Conservation (phyloP, 2,797 vertebrate species). For the Clarias pachynema region DNA sequence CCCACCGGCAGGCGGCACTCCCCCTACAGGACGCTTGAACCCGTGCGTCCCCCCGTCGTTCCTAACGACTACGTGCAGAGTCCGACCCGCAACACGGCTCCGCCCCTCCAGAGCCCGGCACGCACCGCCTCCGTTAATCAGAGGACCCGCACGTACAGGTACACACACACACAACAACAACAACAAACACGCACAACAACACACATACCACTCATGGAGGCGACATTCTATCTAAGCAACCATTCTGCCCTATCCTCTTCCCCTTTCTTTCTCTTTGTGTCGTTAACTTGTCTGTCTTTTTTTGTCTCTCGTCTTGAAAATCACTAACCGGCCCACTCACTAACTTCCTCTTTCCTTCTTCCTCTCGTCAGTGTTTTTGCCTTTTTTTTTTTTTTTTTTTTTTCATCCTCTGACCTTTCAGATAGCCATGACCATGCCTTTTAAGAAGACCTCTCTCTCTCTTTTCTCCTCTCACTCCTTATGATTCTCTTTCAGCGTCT, state of each 20-base stretch:
- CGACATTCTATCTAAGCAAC: neutral
- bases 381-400: slow-evolving; percentile 4
- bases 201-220: neutral
- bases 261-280: slow-evolving; percentile 19
- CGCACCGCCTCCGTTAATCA: slow-evolving; percentile 97
- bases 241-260: neutral
- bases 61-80: slow-evolving; percentile 99
- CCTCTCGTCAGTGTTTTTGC: slow-evolving; percentile 19
- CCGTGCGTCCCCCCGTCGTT: slow-evolving; percentile 97
- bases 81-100: slow-evolving; percentile 94
- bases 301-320: slow-evolving; percentile 39
- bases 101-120: slow-evolving; percentile 92
- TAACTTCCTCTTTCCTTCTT: slow-evolving; percentile 49
- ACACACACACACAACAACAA: slow-evolving; percentile 64
- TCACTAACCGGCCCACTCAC: slow-evolving; percentile 35
- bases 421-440: slow-evolving; percentile 34
- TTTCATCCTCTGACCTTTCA: slow-evolving; percentile 31
- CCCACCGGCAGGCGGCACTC: slow-evolving; percentile 90
- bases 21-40: slow-evolving; percentile 98
- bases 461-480: slow-evolving; percentile 29
- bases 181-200: neutral
- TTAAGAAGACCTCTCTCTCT: slow-evolving; percentile 44
- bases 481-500: slow-evolving; percentile 41
- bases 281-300: slow-evolving; percentile 26
- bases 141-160: slow-evolving; percentile 99